These are phyloP conservation scores for Apodemus sylvaticus DNA, from an alignment of 2,113 vertebrate species.

Conservation along the genomic window DNA sequence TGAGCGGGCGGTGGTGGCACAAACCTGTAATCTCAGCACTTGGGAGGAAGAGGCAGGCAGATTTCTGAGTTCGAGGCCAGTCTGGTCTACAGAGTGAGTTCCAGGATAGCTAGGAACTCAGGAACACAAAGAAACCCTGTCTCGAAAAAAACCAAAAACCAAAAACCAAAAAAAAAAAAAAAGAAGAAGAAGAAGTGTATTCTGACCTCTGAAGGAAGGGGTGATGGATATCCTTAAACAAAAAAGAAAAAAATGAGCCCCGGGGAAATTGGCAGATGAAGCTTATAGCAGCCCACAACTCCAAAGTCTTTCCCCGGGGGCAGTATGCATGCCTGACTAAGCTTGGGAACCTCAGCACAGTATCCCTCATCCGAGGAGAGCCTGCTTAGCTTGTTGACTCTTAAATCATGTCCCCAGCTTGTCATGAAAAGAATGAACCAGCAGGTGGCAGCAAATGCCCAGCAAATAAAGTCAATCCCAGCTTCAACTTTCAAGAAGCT, in stretches of 20 bases:
- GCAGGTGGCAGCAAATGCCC: conserved; percentile 77
- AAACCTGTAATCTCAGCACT: no score
- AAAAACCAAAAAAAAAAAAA: no score
- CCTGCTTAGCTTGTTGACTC: neutral
- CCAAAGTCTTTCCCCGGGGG: neutral
- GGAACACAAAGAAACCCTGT: no score
- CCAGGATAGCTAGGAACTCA: no score
- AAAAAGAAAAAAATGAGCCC: neutral
- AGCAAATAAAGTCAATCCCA: neutral
- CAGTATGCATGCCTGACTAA: neutral
- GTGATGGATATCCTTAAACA: neutral
- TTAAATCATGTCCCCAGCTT: neutral
- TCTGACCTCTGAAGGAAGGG: neutral
- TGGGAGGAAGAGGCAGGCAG: no score
- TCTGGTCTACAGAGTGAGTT: no score
- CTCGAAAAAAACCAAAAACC: no score
- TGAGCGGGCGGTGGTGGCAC: no score
- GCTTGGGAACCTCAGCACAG: neutral
- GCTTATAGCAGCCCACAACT: neutral
- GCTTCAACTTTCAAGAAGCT: no score
- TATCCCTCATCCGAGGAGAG: neutral
- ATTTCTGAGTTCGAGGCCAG: no score
- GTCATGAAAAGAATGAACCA: conserved; percentile 1
- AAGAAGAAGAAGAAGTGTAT: neutral
- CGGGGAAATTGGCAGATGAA: neutral